Base-by-base conservation (phyloP, 2,113 vertebrate species). In the Zingel zingel region DNA sequence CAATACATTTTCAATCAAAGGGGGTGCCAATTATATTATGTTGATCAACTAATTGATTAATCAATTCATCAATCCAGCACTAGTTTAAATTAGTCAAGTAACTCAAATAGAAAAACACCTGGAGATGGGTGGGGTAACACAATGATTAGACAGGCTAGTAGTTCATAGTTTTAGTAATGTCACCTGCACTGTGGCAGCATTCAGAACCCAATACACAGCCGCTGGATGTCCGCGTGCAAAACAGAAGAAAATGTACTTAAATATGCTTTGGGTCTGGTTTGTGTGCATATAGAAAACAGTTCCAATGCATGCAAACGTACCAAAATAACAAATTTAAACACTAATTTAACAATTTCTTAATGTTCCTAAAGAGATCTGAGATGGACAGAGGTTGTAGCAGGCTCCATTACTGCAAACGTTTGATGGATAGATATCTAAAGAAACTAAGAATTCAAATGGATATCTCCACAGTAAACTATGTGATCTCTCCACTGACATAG, bases 401-500 rank as follows among this genome's bases (percentile, higher is more conserved):
- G 36, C 27, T 43, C 47, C 14, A 6, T n/a, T 43, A 47, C 53
- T 57, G 47, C 54, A 81, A 73, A 77, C 62, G 16, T 27, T 66
- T 0, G 14, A 25, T 43, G 39, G 10, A 43, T 11, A 43, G 39
- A 50, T 54, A 39, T 59, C 11, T 50, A 61, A 76, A 56, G 30
- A 63, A 81, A 84, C 50, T 0, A 51, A 5, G 33, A 81, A 74
- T 36, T 57, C 3, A 53, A 48, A 74, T 25, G 58, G 45, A 72
- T 76, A 67, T 25, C 14, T 75, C 47, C n/a, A n/a, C 54, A 61
- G 47, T 70, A 47, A 79, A 85, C 70, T 53, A 45, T 50, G 30
- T 81, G 68, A 36, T 80, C 47, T 48, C 25, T 76, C 50, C 10
- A 2, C 69, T 84, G 85, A 81, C 79, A 76, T 56, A 62, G 79